Percentiles rank a stretch among this genome's conserved stretches.
These are phyloP conservation scores for Protaetia brevitarsis DNA, from an alignment of 1,140 invertebrate species.

Conservation along the genomic window DNA sequence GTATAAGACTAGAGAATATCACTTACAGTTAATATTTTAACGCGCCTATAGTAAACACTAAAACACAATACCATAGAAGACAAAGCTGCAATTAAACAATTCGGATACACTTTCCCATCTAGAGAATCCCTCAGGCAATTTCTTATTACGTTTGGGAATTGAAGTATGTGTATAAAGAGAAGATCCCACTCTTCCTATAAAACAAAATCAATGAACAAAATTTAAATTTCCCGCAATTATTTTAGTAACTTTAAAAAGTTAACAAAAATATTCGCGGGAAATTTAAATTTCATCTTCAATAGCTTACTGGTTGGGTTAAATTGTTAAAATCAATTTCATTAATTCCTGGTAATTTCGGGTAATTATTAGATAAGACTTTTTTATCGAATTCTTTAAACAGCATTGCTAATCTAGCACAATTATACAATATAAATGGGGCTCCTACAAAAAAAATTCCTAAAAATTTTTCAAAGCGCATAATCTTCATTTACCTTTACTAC, in stretches of 20 bases:
- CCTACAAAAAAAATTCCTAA: conserved; percentile 47
- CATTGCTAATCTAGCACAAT: conserved; percentile 62
- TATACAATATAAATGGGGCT: conserved; percentile 70
- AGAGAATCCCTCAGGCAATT: conserved; percentile 51
- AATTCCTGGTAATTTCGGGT: conserved; percentile 53
- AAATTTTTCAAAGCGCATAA: not conserved
- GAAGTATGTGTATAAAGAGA: conserved; percentile 62
- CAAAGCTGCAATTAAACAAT: conserved; percentile 63
- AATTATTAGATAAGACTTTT: conserved; percentile 50
- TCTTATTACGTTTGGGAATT: conserved; percentile 58
- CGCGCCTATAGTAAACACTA: conserved; percentile 68
- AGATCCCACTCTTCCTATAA: conserved; percentile 68
- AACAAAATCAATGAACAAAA: too few species aligned
- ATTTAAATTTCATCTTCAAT: not conserved
- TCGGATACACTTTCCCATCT: conserved; percentile 54
- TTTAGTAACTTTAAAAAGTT: too few species aligned
- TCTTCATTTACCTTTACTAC: conserved; percentile 39
- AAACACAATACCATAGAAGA: conserved; percentile 60
- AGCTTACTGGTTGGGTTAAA: conserved; percentile 60
- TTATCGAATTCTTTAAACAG: conserved; percentile 60
- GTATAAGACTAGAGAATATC: conserved; percentile 26
- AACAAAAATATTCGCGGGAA: not conserved
- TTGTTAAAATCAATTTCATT: conserved; percentile 58
- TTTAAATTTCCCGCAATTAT: too few species aligned
- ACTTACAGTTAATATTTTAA: conserved; percentile 63